Evolutionary conservation across 2,888 invertebrate species (phyloP).

Genomic region (Chaetogeoica ovagalla): DNA sequence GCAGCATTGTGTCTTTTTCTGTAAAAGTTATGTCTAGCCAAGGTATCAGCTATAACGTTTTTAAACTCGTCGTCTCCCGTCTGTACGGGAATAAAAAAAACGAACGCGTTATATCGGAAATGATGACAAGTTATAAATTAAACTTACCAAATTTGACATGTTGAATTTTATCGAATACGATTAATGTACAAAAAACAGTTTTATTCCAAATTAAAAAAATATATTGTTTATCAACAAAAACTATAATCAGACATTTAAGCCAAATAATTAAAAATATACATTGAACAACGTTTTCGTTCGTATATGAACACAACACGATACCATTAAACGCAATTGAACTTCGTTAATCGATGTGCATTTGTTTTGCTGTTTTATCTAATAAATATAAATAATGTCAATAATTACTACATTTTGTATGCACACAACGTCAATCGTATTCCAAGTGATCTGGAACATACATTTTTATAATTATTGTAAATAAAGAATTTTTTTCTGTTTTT

Average conservation of each 20-base stretch:
- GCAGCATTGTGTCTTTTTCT: constrained; percentile 46
- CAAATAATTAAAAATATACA: background rate
- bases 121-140: background rate
- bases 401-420: background rate
- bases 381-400: background rate
- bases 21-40: constrained; percentile 44
- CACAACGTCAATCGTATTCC: background rate
- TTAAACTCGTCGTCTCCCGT: background rate
- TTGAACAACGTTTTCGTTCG: background rate
- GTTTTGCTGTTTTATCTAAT: background rate
- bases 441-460: background rate
- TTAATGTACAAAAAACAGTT: background rate
- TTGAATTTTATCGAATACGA: background rate
- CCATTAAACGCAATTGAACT: background rate
- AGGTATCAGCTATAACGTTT: constrained; percentile 11
- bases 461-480: constrained; percentile 4
- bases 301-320: background rate
- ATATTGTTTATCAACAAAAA: background rate
- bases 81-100: no score
- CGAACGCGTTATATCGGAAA: no score
- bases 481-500: background rate
- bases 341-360: background rate
- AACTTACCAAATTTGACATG: background rate
- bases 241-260: background rate
- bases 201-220: background rate